phyloP scores from a whole-genome alignment of 2,113 vertebrate genomes.

The Pyrgilauda ruficollis region DNA sequence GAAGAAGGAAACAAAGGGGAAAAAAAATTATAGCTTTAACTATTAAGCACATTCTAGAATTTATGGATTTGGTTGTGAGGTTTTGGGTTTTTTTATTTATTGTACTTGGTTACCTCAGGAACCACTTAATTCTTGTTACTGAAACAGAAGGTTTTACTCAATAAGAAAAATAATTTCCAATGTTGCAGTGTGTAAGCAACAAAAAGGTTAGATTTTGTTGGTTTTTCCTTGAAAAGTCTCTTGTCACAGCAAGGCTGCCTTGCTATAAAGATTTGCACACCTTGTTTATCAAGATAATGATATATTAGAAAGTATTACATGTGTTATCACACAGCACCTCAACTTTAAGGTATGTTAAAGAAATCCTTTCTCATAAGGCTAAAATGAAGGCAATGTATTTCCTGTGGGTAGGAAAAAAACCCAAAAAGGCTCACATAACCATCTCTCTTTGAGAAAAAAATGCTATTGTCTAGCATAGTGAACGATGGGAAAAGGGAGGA shows the following conservation, averaged over 20 bases:
- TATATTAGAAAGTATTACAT: background rate
- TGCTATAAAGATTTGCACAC: background rate
- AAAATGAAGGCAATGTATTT: background rate
- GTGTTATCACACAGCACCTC: background rate
- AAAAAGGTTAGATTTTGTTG: background rate
- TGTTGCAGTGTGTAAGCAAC: background rate
- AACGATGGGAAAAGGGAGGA: background rate
- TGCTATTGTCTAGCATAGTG: background rate
- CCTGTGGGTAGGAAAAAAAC: background rate
- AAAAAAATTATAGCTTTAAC: background rate
- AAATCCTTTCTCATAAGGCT: background rate
- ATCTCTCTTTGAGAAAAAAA: background rate
- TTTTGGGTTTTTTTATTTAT: background rate
- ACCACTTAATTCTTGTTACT: background rate
- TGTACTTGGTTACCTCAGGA: background rate
- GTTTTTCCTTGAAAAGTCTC: background rate
- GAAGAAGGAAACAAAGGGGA: background rate
- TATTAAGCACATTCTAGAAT: background rate
- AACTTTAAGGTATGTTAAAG: background rate
- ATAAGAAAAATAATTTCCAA: background rate
- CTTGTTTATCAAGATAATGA: constrained; percentile 11
- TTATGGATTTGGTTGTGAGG: background rate
- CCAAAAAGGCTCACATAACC: background rate
- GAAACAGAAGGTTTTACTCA: background rate
- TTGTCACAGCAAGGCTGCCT: background rate